Conservation (phyloP, 2,113 vertebrate species). For the Hemichromis elongatus region DNA sequence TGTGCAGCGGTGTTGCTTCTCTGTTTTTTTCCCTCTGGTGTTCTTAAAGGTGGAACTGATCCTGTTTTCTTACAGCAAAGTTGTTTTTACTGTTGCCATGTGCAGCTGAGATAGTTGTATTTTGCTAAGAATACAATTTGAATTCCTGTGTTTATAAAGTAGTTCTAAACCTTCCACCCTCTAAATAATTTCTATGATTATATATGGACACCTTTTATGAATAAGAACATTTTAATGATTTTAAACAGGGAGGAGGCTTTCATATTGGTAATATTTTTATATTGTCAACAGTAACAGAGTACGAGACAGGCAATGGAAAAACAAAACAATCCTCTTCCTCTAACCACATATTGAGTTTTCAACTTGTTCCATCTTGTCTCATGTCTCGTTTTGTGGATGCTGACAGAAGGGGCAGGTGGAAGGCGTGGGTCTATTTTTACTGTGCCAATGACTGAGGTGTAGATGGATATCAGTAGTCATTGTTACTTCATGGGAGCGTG, state of each 20-base stretch:
- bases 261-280: not conserved
- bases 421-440: constrained; percentile 33
- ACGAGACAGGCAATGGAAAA: not conserved
- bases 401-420: constrained; percentile 65
- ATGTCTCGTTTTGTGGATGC: constrained; percentile 28
- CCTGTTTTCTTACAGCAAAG: not conserved
- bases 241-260: not conserved
- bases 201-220: not conserved
- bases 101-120: accelerated
- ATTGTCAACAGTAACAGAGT: not conserved
- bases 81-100: not conserved
- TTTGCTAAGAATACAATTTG: not conserved
- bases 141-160: not conserved
- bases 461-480: constrained; percentile 3
- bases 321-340: not conserved
- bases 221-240: not conserved
- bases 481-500: not conserved
- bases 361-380: constrained; percentile 13
- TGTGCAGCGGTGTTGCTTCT: not conserved
- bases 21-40: not conserved
- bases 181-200: not conserved
- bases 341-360: not conserved
- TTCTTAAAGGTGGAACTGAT: not conserved
- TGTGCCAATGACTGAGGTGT: constrained; percentile 18
- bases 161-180: not conserved